Conservation (phyloP, 35 echinoderm and acorn worm species). For the Ophiothrix spiculata region DNA sequence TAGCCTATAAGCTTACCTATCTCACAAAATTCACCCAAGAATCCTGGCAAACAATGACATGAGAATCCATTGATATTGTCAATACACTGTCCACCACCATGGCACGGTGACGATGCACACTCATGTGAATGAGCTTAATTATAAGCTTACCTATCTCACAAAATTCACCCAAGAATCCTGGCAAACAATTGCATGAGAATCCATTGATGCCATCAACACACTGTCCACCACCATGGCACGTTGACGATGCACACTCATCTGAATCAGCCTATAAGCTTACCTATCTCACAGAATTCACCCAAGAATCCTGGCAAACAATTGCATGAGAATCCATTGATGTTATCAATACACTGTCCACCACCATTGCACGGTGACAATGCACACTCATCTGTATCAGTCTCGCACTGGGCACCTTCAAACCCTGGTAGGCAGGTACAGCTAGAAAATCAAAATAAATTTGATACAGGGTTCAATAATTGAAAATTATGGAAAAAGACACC, state of each 20-base stretch:
- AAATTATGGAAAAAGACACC: no score
- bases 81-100: constrained; percentile 45
- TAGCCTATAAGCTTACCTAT: no score
- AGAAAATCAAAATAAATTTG: no score
- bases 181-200: constrained; percentile 41
- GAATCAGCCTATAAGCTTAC: no score
- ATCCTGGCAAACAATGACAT: constrained; percentile 47
- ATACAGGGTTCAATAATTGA: no score
- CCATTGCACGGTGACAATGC: constrained; percentile 41
- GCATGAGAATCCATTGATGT: constrained; percentile 41
- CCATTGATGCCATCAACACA: constrained; percentile 40
- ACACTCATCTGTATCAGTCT: constrained; percentile 64
- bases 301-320: constrained; percentile 34
- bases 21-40: constrained; percentile 52
- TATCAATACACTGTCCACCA: constrained; percentile 43
- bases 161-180: constrained; percentile 49
- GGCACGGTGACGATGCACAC: constrained; percentile 46
- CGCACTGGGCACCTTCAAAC: constrained; percentile 49
- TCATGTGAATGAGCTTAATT: no score
- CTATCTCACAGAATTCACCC: constrained; percentile 55
- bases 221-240: constrained; percentile 44
- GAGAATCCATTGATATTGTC: constrained; percentile 33
- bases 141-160: no score
- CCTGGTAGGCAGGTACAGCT: no score
- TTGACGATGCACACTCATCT: constrained; percentile 53